Base-by-base conservation (phyloP, 2,888 invertebrate species). In the Drosophila maculinotata region DNA sequence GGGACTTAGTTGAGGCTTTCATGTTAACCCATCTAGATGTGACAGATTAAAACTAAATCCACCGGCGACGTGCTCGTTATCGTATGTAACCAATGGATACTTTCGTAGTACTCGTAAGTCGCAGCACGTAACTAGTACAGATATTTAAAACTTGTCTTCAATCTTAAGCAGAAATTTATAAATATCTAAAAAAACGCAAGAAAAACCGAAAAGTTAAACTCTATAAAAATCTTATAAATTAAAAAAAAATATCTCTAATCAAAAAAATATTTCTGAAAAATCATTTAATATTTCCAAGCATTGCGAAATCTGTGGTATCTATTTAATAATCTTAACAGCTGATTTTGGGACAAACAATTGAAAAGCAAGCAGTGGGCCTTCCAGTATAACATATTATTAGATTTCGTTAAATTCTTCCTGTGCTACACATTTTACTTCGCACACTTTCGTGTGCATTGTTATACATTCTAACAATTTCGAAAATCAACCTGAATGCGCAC, bases 1-100 rank as follows among this genome's bases (percentile, higher is more conserved):
- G 54, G 44, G 59, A 53, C 56, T 69, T 59, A 72, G 56, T 42
- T 60, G 35, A 42, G 60, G 48, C 72, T 79, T 79, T 79, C 57
- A 66, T 62, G 59, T 17, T 45, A 44, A 45, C 47, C 75, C 49
- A 48, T 52, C 49, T 33, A 14, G 44, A 64, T 75, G 51, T 59
- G 39, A 28, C 64, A 58, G 71, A 74, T 69, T 74, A 69, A 59
- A 64, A 56, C 58, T 52, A 54, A 58, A 56, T 63, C 58, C 62
- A 12, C 48, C 48, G 31, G 38, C 68, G 47, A 48, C 64, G 39
- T 39, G 59, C 49, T 53, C 57, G 35, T 53, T 30, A 15, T 38
- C 54, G 8, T 35, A 15, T 33, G 31, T 42, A 33, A 15, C 14
- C 25, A 45, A 53, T 30, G 12, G 14, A 5, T 41, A 23, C 41